phyloP scores from a whole-genome alignment of 2,113 vertebrate species.

The Carassius carassius region DNA sequence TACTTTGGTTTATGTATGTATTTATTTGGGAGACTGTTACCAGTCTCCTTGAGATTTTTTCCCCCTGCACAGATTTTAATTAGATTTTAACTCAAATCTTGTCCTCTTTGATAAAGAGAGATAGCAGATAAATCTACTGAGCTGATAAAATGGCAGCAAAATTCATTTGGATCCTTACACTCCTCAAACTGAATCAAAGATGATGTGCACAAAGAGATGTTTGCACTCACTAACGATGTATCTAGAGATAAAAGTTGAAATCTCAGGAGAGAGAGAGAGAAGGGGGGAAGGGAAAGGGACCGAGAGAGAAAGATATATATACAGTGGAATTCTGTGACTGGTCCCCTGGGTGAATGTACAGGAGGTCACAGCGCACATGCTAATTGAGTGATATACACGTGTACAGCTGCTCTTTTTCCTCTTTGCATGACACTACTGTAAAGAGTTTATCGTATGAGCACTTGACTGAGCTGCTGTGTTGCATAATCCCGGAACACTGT shows the following conservation, averaged over 20 bases:
- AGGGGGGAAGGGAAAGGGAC: not conserved
- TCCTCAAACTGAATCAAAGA: slow-evolving; percentile 27
- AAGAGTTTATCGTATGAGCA: slow-evolving; percentile 12
- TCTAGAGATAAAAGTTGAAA: slow-evolving; percentile 37
- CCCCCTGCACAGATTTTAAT: slow-evolving; percentile 32
- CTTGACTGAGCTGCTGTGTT: slow-evolving; percentile 33
- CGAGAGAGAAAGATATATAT: not conserved
- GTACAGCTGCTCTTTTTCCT: slow-evolving; percentile 4
- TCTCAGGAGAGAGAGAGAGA: slow-evolving; percentile 20
- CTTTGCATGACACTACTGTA: not conserved
- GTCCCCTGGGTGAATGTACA: slow-evolving; percentile 40
- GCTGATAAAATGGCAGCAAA: slow-evolving; percentile 34
- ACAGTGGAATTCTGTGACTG: slow-evolving; percentile 44
- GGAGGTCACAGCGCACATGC: slow-evolving; percentile 48
- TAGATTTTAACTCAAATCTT: slow-evolving; percentile 32
- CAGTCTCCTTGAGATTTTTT: not conserved
- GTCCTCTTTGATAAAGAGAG: not conserved
- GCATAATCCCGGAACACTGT: slow-evolving; percentile 20
- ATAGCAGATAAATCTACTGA: slow-evolving; percentile 28
- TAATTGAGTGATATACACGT: slow-evolving; percentile 49
- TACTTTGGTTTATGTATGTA: not conserved
- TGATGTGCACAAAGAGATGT: not conserved
- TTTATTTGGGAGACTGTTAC: not conserved
- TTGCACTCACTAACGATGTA: slow-evolving; percentile 39
- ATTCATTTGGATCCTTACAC: slow-evolving; percentile 26